phyloP scores from a whole-genome alignment of 1,140 invertebrate genomes.

The Drosophila lacertosa region DNA sequence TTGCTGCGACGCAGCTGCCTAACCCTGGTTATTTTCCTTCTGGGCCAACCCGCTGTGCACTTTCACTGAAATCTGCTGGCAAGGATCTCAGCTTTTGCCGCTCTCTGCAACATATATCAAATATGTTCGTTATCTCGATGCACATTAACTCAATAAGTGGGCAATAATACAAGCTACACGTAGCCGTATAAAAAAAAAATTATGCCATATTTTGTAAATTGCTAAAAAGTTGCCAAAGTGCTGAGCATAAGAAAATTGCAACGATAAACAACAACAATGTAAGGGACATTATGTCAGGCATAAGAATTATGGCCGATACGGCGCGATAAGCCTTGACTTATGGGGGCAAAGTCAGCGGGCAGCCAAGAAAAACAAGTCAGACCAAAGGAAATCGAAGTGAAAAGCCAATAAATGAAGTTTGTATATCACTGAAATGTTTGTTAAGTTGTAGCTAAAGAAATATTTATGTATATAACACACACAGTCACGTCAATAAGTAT shows the following conservation, averaged over 20 bases:
- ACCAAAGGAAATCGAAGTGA: neutral
- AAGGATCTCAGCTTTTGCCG: constrained; percentile 18
- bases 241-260: constrained; percentile 46
- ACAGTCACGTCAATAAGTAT: too few species aligned
- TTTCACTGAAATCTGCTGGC: constrained; percentile 16
- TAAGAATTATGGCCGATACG: constrained; percentile 71
- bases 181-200: constrained; percentile 33
- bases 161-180: constrained; percentile 57
- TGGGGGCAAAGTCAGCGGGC: constrained; percentile 71
- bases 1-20: constrained; percentile 45
- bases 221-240: constrained; percentile 68
- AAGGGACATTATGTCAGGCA: constrained; percentile 70
- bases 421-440: neutral
- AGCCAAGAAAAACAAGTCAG: constrained; percentile 2
- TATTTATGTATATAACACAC: too few species aligned
- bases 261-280: constrained; percentile 74
- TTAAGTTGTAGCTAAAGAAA: too few species aligned
- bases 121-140: constrained; percentile 63
- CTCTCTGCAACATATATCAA: constrained; percentile 54
- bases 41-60: constrained; percentile 42
- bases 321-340: constrained; percentile 70
- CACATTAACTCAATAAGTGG: constrained; percentile 77
- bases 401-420: neutral
- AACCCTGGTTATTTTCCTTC: neutral
- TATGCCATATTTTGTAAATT: constrained; percentile 78